Evolutionary conservation across 2,888 invertebrate genomes (phyloP).

Genomic region (Meteorus cinctellus): DNA sequence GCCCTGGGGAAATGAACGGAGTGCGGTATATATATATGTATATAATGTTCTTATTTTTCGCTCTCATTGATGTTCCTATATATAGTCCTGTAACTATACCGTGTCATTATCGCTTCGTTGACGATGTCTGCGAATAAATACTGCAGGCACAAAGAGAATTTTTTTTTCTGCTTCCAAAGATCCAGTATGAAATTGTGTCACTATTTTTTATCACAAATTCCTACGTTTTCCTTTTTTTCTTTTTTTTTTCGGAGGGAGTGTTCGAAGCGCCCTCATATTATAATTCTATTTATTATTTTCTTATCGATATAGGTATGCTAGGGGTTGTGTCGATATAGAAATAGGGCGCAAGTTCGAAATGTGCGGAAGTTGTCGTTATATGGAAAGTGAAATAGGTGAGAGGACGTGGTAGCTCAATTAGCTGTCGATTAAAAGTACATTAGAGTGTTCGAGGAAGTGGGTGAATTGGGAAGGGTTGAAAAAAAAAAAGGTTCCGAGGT

Average conservation of each 20-base stretch:
- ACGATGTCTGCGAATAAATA: conserved; percentile 4
- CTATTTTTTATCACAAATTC: neutral
- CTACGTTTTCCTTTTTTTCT: neutral
- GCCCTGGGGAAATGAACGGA: conserved; percentile 44
- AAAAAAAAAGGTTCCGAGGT: conserved; percentile 3
- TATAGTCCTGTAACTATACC: neutral
- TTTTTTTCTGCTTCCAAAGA: neutral
- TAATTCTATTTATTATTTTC: conserved; percentile 16
- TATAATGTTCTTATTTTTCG: conserved; percentile 44
- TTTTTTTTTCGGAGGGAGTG: neutral
- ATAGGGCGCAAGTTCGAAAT: neutral
- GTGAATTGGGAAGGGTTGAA: conserved; percentile 1
- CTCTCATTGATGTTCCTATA: conserved; percentile 3
- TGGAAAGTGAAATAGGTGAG: conserved; percentile 49
- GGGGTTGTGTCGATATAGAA: neutral
- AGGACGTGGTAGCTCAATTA: conserved; percentile 52
- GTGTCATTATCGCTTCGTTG: conserved; percentile 6
- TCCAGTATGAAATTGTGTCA: neutral
- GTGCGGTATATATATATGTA: conserved; percentile 41
- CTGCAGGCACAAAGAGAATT: neutral
- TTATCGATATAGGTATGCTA: conserved; percentile 4
- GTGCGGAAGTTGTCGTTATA: conserved; percentile 40
- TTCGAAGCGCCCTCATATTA: neutral
- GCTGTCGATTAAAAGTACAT: conserved; percentile 57
- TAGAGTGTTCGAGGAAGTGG: conserved; percentile 37